Conservation (phyloP, 1,140 invertebrate species). For the Aphaenogaster ashmeadi region DNA sequence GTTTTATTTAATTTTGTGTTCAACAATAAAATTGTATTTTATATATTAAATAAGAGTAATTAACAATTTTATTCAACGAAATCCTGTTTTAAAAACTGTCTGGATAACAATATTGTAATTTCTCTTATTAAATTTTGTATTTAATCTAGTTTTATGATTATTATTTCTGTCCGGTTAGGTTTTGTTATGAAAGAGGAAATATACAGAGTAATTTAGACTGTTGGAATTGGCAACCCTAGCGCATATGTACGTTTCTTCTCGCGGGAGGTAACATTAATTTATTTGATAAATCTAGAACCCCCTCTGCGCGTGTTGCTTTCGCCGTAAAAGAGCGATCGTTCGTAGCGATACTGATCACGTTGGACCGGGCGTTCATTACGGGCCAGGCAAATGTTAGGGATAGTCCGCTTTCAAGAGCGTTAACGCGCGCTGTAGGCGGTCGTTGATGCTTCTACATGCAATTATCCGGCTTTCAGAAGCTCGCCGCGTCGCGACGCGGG, state of each 20-base stretch:
- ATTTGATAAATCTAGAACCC: background rate
- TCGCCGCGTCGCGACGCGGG: constrained; percentile 27
- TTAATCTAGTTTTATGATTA: too few species aligned
- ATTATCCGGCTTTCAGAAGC: constrained; percentile 50
- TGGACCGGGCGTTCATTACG: constrained; percentile 15
- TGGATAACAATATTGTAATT: too few species aligned
- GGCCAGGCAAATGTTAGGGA: background rate
- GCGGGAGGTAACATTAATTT: background rate
- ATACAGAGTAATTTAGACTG: too few species aligned
- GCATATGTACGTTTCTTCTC: background rate
- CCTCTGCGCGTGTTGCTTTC: background rate
- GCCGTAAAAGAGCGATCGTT: background rate
- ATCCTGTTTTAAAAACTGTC: too few species aligned
- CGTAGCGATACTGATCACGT: constrained; percentile 17
- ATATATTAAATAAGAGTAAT: too few species aligned
- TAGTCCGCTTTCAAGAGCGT: constrained; percentile 22
- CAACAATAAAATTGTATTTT: too few species aligned
- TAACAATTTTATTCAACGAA: too few species aligned
- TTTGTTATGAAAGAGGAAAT: too few species aligned
- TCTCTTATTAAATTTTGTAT: too few species aligned
- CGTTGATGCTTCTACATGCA: constrained; percentile 48
- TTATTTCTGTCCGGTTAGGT: too few species aligned
- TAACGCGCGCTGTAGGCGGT: constrained; percentile 32
- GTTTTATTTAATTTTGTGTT: too few species aligned
- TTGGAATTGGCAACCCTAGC: background rate